A percentile compares a stretch with the other conserved stretches of the same genome.
phyloP scores from a whole-genome alignment of 2,888 invertebrate genomes.

The Empis livida region DNA sequence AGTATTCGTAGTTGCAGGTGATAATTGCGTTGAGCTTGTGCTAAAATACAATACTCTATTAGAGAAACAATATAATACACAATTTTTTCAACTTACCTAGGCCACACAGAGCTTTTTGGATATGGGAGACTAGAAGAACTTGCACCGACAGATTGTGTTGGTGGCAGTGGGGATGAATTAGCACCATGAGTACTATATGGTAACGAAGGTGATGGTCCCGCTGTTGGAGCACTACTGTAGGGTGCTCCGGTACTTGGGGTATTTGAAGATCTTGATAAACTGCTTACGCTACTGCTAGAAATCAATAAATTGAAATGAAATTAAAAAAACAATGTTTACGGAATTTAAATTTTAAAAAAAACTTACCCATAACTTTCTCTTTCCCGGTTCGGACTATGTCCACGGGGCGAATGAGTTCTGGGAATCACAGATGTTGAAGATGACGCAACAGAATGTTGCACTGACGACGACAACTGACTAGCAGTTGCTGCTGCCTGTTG shows the following conservation, averaged over 20 bases:
- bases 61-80: background rate
- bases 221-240: slow-evolving; percentile 18
- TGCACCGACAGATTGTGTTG: slow-evolving; percentile 14
- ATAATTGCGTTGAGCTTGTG: slow-evolving; percentile 31
- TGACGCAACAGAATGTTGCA: slow-evolving; percentile 31
- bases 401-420: slow-evolving; percentile 60
- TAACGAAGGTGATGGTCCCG: slow-evolving; percentile 28
- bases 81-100: slow-evolving; percentile 25
- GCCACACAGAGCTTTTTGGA: slow-evolving; percentile 28
- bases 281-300: slow-evolving; percentile 64
- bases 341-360: background rate
- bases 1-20: slow-evolving; percentile 38
- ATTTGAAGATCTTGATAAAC: slow-evolving; percentile 56
- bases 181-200: slow-evolving; percentile 20
- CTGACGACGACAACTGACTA: slow-evolving; percentile 38
- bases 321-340: slow-evolving; percentile 5
- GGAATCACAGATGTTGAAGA: slow-evolving; percentile 36
- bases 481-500: slow-evolving; percentile 10
- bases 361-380: slow-evolving; percentile 73
- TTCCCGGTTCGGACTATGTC: slow-evolving; percentile 66
- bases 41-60: slow-evolving; percentile 10
- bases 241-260: slow-evolving; percentile 19
- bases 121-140: slow-evolving; percentile 25
- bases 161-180: slow-evolving; percentile 27
- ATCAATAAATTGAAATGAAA: background rate